A percentile compares a stretch with the other conserved stretches of the same genome.
Evolutionary conservation across 2,888 invertebrate genomes (phyloP).

Genomic region (Pharmacophagus antenor): DNA sequence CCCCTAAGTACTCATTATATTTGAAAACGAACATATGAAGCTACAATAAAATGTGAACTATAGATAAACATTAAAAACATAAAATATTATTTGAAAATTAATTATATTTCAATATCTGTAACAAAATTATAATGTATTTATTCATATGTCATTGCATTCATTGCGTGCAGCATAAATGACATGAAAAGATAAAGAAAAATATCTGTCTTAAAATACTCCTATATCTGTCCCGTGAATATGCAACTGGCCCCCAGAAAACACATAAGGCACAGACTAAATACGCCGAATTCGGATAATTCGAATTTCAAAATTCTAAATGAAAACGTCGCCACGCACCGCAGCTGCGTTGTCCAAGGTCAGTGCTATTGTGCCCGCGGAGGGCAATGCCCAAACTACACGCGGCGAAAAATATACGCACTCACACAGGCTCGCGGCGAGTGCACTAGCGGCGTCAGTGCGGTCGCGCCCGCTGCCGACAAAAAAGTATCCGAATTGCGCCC

Average conservation of each 20-base stretch:
- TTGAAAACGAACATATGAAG: too few relatives aligned
- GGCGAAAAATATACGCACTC: slow-evolving; percentile 61
- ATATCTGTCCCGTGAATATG: too few relatives aligned
- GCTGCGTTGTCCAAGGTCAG: slow-evolving; percentile 77
- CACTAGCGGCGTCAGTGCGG: slow-evolving; percentile 11
- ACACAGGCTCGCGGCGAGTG: slow-evolving; percentile 28
- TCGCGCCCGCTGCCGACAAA: slow-evolving; percentile 48
- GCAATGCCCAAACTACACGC: slow-evolving; percentile 73
- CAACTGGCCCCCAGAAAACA: slow-evolving; percentile 5
- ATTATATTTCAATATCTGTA: too few relatives aligned
- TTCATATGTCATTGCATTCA: too few relatives aligned
- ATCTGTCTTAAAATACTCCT: too few relatives aligned
- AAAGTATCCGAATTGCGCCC: slow-evolving; percentile 67
- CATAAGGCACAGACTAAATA: slow-evolving; percentile 6
- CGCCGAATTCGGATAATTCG: slow-evolving; percentile 31
- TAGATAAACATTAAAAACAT: too few relatives aligned
- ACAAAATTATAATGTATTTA: too few relatives aligned
- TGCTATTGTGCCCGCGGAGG: slow-evolving; percentile 62
- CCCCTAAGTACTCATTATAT: too few relatives aligned
- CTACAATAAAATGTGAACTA: too few relatives aligned
- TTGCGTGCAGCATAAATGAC: too few relatives aligned
- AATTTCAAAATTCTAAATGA: slow-evolving; percentile 42
- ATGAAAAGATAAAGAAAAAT: too few relatives aligned
- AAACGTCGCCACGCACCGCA: slow-evolving; percentile 52
- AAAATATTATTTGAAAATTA: too few relatives aligned